These are phyloP conservation scores for Latrodectus hesperus DNA, from an alignment of 2,888 invertebrate species.

Conservation along the genomic window DNA sequence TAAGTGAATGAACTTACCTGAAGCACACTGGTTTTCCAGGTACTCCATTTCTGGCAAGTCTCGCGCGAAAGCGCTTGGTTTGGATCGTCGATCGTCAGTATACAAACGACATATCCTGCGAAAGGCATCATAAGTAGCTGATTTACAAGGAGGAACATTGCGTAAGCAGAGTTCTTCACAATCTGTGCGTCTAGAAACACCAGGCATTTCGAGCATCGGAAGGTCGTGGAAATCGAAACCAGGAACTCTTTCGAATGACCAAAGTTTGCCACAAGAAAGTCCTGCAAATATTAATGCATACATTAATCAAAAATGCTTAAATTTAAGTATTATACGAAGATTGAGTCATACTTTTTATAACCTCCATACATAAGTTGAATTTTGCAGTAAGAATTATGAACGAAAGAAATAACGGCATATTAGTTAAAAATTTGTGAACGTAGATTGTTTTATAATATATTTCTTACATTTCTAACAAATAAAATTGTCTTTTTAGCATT, in stretches of 20 bases:
- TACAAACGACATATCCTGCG: constrained; percentile 76
- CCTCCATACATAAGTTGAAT: too few relatives aligned
- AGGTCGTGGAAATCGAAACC: constrained; percentile 77
- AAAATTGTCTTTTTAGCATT: too few relatives aligned
- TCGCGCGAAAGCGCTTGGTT: constrained; percentile 76
- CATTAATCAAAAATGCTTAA: not conserved
- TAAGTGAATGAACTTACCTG: constrained; percentile 73
- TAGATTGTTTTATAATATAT: too few relatives aligned
- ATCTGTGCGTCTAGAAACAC: constrained; percentile 76
- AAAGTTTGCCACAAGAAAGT: constrained; percentile 75
- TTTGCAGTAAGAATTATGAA: too few relatives aligned
- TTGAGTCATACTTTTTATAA: too few relatives aligned
- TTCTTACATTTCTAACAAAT: too few relatives aligned
- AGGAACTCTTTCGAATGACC: constrained; percentile 77
- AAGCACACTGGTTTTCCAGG: constrained; percentile 78
- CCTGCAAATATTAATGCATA: constrained; percentile 70
- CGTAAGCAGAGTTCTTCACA: constrained; percentile 77
- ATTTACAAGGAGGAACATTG: constrained; percentile 77
- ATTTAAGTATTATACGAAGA: too few relatives aligned
- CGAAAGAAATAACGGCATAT: too few relatives aligned
- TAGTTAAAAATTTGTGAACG: too few relatives aligned
- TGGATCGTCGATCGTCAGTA: constrained; percentile 77
- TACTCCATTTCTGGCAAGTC: constrained; percentile 77
- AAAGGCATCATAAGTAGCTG: constrained; percentile 77
- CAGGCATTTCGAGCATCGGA: constrained; percentile 76